phyloP scores from a whole-genome alignment of 2,113 vertebrate genomes.

The Phodopus roborovskii region DNA sequence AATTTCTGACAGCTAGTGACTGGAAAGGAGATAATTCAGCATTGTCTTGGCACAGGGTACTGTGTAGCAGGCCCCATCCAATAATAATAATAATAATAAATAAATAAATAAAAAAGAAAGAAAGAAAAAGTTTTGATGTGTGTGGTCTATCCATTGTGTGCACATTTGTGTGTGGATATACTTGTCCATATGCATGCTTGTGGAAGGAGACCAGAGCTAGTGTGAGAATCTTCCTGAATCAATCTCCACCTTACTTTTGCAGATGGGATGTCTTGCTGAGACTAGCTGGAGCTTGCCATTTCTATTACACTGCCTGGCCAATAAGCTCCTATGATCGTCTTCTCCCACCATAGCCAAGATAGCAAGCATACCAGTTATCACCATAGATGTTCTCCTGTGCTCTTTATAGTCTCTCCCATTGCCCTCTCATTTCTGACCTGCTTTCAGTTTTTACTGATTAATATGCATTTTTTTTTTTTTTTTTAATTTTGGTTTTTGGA shows the following conservation, averaged over 20 bases:
- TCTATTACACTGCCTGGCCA: neutral
- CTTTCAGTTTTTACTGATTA: neutral
- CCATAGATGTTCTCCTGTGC: neutral
- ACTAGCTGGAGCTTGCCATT: neutral
- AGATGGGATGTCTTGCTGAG: neutral
- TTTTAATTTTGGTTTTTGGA: too few relatives aligned
- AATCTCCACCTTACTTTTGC: neutral
- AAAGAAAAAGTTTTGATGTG: neutral
- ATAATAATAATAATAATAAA: too few relatives aligned
- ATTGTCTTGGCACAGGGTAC: neutral
- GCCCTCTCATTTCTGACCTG: neutral
- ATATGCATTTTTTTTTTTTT: neutral
- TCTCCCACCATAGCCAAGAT: neutral
- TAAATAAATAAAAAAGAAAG: too few relatives aligned
- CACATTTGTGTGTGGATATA: neutral
- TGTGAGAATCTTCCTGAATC: neutral
- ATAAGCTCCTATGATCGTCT: neutral
- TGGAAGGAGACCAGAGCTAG: neutral
- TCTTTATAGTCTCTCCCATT: neutral
- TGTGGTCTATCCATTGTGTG: neutral
- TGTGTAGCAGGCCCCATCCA: too few relatives aligned
- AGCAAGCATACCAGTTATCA: neutral
- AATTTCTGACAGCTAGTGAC: neutral
- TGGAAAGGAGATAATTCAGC: neutral
- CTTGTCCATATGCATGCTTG: neutral